Conservation (phyloP, 2,113 vertebrate species). For the Tinamus guttatus region DNA sequence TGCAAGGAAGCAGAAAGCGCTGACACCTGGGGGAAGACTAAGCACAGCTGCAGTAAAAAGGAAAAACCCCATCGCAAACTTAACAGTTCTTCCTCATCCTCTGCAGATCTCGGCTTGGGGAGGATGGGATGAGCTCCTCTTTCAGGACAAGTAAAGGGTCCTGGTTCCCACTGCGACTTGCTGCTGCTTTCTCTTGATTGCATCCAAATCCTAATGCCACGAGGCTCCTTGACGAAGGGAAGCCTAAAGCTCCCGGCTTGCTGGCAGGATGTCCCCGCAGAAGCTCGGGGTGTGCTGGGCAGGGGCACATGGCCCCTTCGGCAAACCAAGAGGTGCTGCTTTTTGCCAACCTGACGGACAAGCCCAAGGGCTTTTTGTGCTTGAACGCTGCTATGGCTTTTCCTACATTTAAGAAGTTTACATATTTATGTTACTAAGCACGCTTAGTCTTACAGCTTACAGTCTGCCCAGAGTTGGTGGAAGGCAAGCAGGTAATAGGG, state of each 20-base stretch:
- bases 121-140: neutral
- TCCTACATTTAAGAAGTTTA: neutral
- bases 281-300: neutral
- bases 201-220: neutral
- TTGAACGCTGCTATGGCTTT: neutral
- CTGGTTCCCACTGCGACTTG: neutral
- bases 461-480: neutral
- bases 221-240: neutral
- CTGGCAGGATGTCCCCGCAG: neutral
- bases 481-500: accelerated
- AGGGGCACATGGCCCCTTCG: neutral
- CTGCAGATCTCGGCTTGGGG: accelerated
- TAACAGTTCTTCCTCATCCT: neutral
- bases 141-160: neutral
- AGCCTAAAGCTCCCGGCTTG: neutral
- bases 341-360: neutral
- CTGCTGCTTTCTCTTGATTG: neutral
- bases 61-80: no score
- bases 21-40: neutral
- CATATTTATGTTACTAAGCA: neutral
- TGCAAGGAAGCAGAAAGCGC: neutral
- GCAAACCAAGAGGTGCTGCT: neutral
- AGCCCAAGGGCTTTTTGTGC: neutral
- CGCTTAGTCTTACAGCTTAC: neutral
- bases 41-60: neutral